Evolutionary conservation across 92 coral and sea anemone species (phyloP), one percentile per base, ranked within the genome.

Genomic region (Chrysogorgia sp.): DNA sequence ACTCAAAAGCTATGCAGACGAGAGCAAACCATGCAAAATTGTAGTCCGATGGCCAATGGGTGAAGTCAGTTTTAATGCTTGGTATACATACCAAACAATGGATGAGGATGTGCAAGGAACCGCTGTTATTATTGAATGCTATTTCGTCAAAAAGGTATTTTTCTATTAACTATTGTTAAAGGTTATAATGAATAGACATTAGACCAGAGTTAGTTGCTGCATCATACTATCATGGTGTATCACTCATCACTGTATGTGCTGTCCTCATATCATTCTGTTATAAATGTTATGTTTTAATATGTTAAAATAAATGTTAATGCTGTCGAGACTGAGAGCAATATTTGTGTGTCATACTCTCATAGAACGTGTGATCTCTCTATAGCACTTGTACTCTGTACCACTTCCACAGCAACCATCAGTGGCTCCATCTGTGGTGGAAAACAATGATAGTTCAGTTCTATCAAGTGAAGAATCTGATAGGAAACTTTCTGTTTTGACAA

Each of bases 121-220:
- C 13, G 84, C 37, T n/a, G 66, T 58, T 59, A 55, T 81, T 71
- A 67, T 70, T 29, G 80, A 81, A 74, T 81, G 85, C 80, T 81
- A 80, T 63, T 71, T 71, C 58, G 60, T 81, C 2, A 81, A 26
- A 70, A 81, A 59, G 79, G 43, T 37, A 37, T 37, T 5, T 37
- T 12, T 4, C 43, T 37, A 4, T 37, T 37, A 37, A 37, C 43
- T 37, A 37, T 37, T 37, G 43, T 37, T 37, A 4, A 37, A 37
- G 12, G 43, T 5, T 12, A 37, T 37, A 37, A 37, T 37, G 43
- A 37, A 12, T 5, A 37, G 12, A 37, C 12, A 12, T 37, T 37
- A 37, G 12, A 37, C 43, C 43, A 4, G 43, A 37, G 43, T 37
- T 37, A 4, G 43, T 37, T 37, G n/a, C n/a, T n/a, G n/a, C n/a